Conservation (phyloP, 2,797 vertebrate genomes). For the Picus viridis region DNA sequence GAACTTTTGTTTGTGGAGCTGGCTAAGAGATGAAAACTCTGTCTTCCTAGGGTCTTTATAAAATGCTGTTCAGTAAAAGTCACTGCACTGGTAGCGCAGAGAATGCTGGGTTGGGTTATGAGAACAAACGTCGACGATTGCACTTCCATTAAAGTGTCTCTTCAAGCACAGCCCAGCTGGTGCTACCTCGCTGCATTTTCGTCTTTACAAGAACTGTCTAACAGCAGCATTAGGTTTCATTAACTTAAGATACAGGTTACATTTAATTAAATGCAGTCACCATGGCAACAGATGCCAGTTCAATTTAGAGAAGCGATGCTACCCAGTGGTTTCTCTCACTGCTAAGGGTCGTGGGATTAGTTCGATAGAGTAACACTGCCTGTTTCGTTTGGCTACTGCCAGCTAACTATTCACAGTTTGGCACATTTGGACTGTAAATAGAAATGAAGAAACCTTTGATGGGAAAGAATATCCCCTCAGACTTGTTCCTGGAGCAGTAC, state of each 20-base stretch:
- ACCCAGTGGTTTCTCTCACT: slow-evolving; percentile 68
- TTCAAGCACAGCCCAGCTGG: slow-evolving; percentile 81
- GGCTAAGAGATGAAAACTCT: slow-evolving; percentile 76
- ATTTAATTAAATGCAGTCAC: slow-evolving; percentile 83
- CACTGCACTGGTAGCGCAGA: slow-evolving; percentile 83
- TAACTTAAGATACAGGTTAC: slow-evolving; percentile 85
- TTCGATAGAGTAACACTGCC: slow-evolving; percentile 76
- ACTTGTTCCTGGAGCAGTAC: slow-evolving; percentile 67
- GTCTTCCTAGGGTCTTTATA: slow-evolving; percentile 76
- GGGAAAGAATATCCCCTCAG: slow-evolving; percentile 64
- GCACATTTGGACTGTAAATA: slow-evolving; percentile 84
- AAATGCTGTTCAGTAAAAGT: slow-evolving; percentile 80
- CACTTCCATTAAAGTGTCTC: slow-evolving; percentile 85
- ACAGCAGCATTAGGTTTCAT: slow-evolving; percentile 82
- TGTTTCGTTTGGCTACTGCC: slow-evolving; percentile 79
- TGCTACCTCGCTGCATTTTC: slow-evolving; percentile 81
- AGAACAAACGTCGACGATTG: slow-evolving; percentile 84
- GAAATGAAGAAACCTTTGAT: slow-evolving; percentile 77
- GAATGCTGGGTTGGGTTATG: slow-evolving; percentile 81
- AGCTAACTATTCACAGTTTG: slow-evolving; percentile 87
- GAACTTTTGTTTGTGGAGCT: slow-evolving; percentile 71
- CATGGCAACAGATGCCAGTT: slow-evolving; percentile 77
- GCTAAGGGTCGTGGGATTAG: slow-evolving; percentile 48
- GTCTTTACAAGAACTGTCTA: slow-evolving; percentile 82
- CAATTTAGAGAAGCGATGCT: slow-evolving; percentile 73